Evolutionary conservation across 2,797 vertebrate species (phyloP).

Genomic region (Epinephelus malabaricus): DNA sequence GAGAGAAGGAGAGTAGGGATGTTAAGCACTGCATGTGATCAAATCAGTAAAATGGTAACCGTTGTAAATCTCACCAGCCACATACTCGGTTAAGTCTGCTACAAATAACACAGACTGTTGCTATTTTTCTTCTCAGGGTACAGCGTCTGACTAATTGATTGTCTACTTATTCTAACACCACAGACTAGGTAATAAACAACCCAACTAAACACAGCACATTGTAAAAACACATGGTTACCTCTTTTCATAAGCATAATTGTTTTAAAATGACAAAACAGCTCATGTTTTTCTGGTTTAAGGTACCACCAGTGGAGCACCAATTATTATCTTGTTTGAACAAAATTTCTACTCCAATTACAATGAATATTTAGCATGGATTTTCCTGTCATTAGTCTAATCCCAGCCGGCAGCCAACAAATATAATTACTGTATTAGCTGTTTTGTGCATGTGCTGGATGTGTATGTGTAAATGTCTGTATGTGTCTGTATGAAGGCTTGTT

Average conservation of each 20-base stretch:
- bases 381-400: slow-evolving; percentile 75
- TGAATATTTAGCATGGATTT: slow-evolving; percentile 72
- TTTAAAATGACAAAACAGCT: slow-evolving; percentile 26
- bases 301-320: slow-evolving; percentile 30
- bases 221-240: background rate
- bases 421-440: slow-evolving; percentile 73
- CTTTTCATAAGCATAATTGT: slow-evolving; percentile 6
- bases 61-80: background rate
- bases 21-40: background rate
- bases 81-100: background rate
- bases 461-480: background rate
- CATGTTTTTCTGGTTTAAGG: slow-evolving; percentile 18
- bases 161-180: background rate
- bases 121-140: background rate
- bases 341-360: slow-evolving; percentile 68
- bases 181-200: background rate
- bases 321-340: slow-evolving; percentile 61
- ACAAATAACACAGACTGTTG: background rate
- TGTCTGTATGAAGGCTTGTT: slow-evolving; percentile 38
- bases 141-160: background rate
- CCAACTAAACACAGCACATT: background rate
- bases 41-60: background rate
- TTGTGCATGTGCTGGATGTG: slow-evolving; percentile 44
- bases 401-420: slow-evolving; percentile 69
- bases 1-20: background rate